Evolutionary conservation across 2,113 vertebrate genomes (phyloP), one percentile per base, ranked within the genome.

Genomic region (Sciurus niger): DNA sequence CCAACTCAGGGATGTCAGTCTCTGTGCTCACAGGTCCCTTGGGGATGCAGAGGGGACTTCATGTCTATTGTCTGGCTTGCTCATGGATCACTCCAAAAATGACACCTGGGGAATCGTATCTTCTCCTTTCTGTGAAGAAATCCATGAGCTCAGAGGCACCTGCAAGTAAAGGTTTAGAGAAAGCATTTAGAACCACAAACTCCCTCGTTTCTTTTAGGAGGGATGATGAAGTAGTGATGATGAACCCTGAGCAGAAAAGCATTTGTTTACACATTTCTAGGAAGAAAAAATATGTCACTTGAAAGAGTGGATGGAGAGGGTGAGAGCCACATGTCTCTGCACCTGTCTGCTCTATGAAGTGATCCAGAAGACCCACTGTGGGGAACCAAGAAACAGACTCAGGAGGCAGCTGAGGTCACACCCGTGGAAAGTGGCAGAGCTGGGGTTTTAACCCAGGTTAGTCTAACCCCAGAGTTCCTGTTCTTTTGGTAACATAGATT

Each of bases 1-100:
- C 48, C 6, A 1, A n/a, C 7, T 30, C 53, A 6, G 20, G 4
- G 12, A 11, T 12, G 1, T 0, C 24, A 13, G 1, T 9, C 16
- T 40, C 32, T 6, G 0, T 0, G 20, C 2, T 20, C 48, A 6
- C 32, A 9, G 6, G 2, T 1, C 14, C 46, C 84, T 87, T 13
- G 7, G 9, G 0, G 48, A 86, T 8, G 2, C 9, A n/a, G 25
- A 76, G 70, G 20, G 0, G 2, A 3, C 32, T 63, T 46, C 4
- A 11, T 2, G 16, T 48, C 24, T 51, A 6, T 6, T 18, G 2
- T 30, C 84, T 46, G n/a, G 32, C 13, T 32, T 73, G 10, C 46
- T 84, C 72, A 11, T 0, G 16, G 25, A 60, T 48, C 55, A 34
- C 25, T 73, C 84, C 20, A 67, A 46, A 88, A 9, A 6, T 68